Base-by-base conservation (phyloP, 2,113 vertebrate genomes). In the Abramis brama region DNA sequence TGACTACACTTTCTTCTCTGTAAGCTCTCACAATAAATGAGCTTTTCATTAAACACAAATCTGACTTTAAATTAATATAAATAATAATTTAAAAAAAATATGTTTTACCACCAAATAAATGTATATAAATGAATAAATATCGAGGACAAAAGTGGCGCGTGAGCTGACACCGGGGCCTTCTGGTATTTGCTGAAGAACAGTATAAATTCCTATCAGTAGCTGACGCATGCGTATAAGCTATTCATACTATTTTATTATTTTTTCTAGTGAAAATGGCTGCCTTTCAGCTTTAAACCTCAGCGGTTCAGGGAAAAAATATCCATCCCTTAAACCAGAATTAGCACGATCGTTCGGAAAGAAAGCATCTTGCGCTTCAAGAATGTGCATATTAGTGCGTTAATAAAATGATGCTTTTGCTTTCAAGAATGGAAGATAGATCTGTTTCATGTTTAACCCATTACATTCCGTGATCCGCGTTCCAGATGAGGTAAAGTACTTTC, bases 201-300 rank as follows among this genome's bases (percentile, higher is more conserved):
- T 50, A 73, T 75, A 85, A 89, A 91, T 92, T 92, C 91, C 90
- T 86, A 88, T 78, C 90, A 84, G 59, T 47, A 3, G 0, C 11
- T 68, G 9, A 91, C 94, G 93, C 95, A 94, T 94, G 95, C 94
- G 94, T 78, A 59, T 2, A 86, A 6, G 9, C 19, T 25, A 81
- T 79, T 89, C 86, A 87, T 91, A 91, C 91, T 94, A 91, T 91
- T 93, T 92, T 86, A 90, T 90, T 85, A 62, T 79, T 89, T 91
- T 86, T 84, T 85, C 47, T 79, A 86, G 83, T 88, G 91, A 94
- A 95, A 95, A 95, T 95, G 95, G 95, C 94, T 94, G 93, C 94
- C 93, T 89, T 88, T 90, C 90, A 92, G 88, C 91, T 93, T 92
- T 92, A 91, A 93, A 93, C 83, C 90, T 88, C 90, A 91, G 76